A percentile compares a stretch with the other conserved stretches of the same genome.
Evolutionary conservation across 2,888 invertebrate species (phyloP).

Genomic region (Limnephilus auricula): DNA sequence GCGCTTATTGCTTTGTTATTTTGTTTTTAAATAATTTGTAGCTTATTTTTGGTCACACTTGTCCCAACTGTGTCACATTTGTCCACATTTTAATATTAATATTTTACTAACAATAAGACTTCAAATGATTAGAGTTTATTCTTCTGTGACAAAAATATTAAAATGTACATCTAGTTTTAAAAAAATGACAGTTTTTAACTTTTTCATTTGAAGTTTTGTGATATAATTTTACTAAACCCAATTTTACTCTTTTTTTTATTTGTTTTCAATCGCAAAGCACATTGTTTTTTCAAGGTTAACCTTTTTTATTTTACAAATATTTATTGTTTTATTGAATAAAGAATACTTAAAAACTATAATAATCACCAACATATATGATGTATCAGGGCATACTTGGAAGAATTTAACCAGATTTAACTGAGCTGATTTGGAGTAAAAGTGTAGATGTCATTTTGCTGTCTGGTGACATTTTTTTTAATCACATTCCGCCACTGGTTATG

Average conservation of each 20-base stretch:
- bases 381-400: too few species aligned
- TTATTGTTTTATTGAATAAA: too few species aligned
- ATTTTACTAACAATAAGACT: slow-evolving; percentile 38
- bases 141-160: neutral
- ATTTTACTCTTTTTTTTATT: slow-evolving; percentile 32
- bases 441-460: too few species aligned
- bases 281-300: neutral
- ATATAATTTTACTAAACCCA: neutral
- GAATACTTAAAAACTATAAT: too few species aligned
- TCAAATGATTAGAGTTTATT: neutral
- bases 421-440: too few species aligned
- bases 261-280: neutral
- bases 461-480: too few species aligned
- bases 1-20: neutral
- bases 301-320: too few species aligned
- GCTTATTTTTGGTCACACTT: slow-evolving; percentile 73
- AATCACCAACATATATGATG: neutral
- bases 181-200: neutral
- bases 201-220: slow-evolving; percentile 7
- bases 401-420: too few species aligned
- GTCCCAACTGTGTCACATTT: slow-evolving; percentile 79
- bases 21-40: neutral
- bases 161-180: neutral
- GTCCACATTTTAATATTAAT: slow-evolving; percentile 65
- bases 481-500: too few species aligned